Percentiles rank a stretch among this genome's conserved stretches.
Evolutionary conservation across 2,888 invertebrate species (phyloP).

Genomic region (Cerastoderma edule): DNA sequence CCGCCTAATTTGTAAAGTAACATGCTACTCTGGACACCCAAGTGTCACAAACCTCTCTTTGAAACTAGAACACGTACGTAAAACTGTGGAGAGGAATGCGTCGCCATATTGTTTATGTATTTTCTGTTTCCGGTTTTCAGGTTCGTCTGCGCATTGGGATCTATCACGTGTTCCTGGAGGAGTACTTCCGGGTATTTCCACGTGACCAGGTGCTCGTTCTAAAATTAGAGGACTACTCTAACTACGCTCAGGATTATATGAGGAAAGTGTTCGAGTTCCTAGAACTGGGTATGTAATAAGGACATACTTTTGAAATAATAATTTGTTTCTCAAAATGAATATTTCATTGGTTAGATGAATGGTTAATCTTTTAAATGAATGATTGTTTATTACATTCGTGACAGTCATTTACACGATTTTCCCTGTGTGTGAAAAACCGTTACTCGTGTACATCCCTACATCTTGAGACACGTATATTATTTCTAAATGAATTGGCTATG

Average conservation of each 20-base stretch:
- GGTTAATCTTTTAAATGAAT: neutral
- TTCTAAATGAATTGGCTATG: no score
- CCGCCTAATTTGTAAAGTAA: no score
- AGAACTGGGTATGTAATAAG: constrained; percentile 60
- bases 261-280: constrained; percentile 58
- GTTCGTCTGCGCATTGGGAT: constrained; percentile 64
- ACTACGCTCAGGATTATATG: constrained; percentile 45
- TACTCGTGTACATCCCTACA: neutral
- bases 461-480: neutral
- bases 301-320: no score
- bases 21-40: no score
- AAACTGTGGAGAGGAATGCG: no score
- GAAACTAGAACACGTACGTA: no score
- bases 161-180: constrained; percentile 61
- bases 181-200: constrained; percentile 68
- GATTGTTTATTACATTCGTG: neutral
- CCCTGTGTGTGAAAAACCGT: neutral
- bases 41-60: no score
- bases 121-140: constrained; percentile 45
- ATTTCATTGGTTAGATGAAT: no score
- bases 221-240: constrained; percentile 65
- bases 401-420: neutral
- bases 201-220: constrained; percentile 60
- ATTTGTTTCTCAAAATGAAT: no score
- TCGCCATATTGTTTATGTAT: neutral